Evolutionary conservation across 1,140 invertebrate species (phyloP), one percentile per base, ranked within the genome.

Genomic region (Zaprionus inermis): DNA sequence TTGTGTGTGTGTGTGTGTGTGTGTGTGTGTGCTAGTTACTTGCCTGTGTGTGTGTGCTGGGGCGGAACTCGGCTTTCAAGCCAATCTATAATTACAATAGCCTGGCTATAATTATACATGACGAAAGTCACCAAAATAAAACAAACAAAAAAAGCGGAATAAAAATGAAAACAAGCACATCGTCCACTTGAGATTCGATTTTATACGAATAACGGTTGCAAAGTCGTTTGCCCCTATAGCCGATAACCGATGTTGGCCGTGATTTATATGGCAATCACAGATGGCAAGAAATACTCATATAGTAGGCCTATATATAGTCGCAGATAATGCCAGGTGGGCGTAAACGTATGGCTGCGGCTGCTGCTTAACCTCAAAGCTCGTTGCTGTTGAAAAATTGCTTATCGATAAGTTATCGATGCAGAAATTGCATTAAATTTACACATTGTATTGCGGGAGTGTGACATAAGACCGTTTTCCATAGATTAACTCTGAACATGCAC

Each of bases 31-130:
- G 56, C 70, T 55, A 72, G 28, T 72, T 59, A 72, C 46, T 58
- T 28, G 22, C 5, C 24, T 24, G 36, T 51, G 11, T 30, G 55
- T 34, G 34, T 36, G 32, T 71, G 61, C 51, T 64, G 61, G 34
- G 61, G 61, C 61, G 11, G 34, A 64, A 64, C 54, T 61, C 44
- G 36, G 24, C 59, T 64, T 64, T 41, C 34, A 49, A 64, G 36
- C 63, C 71, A 88, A 82, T 88, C 83, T 88, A 83, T 86, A 83
- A 88, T 86, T 82, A 86, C 69, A 86, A 72, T 88, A 73, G 58
- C 18, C 73, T 67, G 30, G 79, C 82, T 86, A 86, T 88, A 86
- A 88, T 86, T 86, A 88, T 88, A 79, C 79, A 86, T 86, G 83
- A 86, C 83, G 79, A 88, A 88, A 89, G 72, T 76, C 52, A 18